phyloP scores from a whole-genome alignment of 2,888 invertebrate species.

The Epistrophe eligans region DNA sequence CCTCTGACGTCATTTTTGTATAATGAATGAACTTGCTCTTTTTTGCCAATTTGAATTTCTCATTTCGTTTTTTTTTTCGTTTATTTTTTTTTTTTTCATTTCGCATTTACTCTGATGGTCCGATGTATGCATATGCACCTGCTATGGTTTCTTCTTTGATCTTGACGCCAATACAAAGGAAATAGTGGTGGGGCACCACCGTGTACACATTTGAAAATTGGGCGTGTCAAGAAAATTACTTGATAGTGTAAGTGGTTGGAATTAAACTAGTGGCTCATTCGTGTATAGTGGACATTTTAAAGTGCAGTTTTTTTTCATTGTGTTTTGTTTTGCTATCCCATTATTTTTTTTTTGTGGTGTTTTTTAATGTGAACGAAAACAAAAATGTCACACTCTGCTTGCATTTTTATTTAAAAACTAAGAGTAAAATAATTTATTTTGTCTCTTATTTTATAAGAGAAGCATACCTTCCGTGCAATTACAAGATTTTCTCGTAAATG shows the following conservation, averaged over 20 bases:
- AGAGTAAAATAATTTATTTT: slow-evolving; percentile 14
- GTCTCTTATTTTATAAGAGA: slow-evolving; percentile 5
- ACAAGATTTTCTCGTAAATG: neutral
- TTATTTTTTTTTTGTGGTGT: slow-evolving; percentile 43
- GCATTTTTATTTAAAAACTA: slow-evolving; percentile 30
- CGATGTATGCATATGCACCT: slow-evolving; percentile 61
- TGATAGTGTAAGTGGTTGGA: slow-evolving; percentile 59
- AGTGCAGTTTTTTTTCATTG: slow-evolving; percentile 32
- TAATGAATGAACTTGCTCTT: slow-evolving; percentile 71
- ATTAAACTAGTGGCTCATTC: slow-evolving; percentile 48
- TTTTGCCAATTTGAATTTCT: slow-evolving; percentile 62
- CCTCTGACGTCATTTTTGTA: slow-evolving; percentile 73
- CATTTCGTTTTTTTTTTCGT: slow-evolving; percentile 33
- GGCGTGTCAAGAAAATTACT: slow-evolving; percentile 69
- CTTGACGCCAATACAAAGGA: slow-evolving; percentile 69
- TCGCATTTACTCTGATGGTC: slow-evolving; percentile 52
- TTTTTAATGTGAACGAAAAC: slow-evolving; percentile 31
- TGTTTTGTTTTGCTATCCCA: slow-evolving; percentile 47
- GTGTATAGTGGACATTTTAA: slow-evolving; percentile 64
- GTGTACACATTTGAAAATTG: slow-evolving; percentile 46
- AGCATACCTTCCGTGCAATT: neutral
- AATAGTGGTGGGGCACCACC: slow-evolving; percentile 63
- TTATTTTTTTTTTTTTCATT: slow-evolving; percentile 29
- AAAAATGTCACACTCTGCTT: slow-evolving; percentile 29
- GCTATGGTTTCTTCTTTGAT: slow-evolving; percentile 75